Conservation (phyloP, 2,797 vertebrate species). For the Sciaenops ocellatus region DNA sequence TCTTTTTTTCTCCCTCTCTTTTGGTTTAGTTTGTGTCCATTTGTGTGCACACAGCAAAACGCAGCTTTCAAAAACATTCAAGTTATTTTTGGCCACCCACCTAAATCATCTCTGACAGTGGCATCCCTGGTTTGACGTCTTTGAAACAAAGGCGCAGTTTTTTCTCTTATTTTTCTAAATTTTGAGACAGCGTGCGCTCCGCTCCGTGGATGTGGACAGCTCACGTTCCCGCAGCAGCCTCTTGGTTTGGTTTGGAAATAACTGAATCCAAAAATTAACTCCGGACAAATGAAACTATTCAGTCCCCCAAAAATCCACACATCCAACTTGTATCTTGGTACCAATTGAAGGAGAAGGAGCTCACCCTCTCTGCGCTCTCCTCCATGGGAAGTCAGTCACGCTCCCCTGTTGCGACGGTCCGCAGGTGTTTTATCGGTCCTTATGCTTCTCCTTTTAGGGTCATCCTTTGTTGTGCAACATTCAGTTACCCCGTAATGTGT, state of each 20-base stretch:
- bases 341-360: slow-evolving; percentile 51
- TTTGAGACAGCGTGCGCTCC: slow-evolving; percentile 27
- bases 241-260: neutral
- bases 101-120: slow-evolving; percentile 33
- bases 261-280: slow-evolving; percentile 10
- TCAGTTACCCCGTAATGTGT: slow-evolving; percentile 33
- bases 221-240: neutral
- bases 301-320: slow-evolving; percentile 27
- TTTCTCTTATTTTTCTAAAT: slow-evolving; percentile 2
- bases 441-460: slow-evolving; percentile 14
- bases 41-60: slow-evolving; percentile 36
- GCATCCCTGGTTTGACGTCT: slow-evolving; percentile 34
- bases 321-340: slow-evolving; percentile 64
- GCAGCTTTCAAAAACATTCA: slow-evolving; percentile 47
- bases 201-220: slow-evolving; percentile 32
- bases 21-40: slow-evolving; percentile 49
- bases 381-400: slow-evolving; percentile 51
- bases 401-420: slow-evolving; percentile 44
- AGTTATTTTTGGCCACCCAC: slow-evolving; percentile 27
- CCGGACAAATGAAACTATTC: neutral
- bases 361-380: slow-evolving; percentile 53
- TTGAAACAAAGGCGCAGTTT: slow-evolving; percentile 22
- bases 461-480: slow-evolving; percentile 42
- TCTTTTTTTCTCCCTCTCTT: slow-evolving; percentile 25
- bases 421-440: slow-evolving; percentile 45